Evolutionary conservation across 2,113 vertebrate species (phyloP), one percentile per base, ranked within the genome.

Genomic region (Gorsachius goisagi): DNA sequence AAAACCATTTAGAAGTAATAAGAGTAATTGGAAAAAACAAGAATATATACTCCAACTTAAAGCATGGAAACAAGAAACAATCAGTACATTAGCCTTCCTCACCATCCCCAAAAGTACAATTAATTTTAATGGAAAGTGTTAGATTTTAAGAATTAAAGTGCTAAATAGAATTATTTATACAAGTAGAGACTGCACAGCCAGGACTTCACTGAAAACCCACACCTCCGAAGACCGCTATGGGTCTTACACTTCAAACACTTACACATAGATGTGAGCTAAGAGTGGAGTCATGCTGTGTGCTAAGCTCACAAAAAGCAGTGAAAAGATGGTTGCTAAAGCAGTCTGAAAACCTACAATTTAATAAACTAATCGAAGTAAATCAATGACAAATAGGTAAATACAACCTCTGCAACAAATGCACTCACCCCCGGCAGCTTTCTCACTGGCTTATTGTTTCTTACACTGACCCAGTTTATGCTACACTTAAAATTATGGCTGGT

Each of bases 41-140:
- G 47, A 90, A 75, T 59, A 85, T 50, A 45, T 59, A 26, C 13
- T 60, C 6, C 11, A 37, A 69, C 9, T 68, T 47, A 47, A 55
- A 69, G 23, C 8, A 83, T 6, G 5, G 37, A 91, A 88, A 59
- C n/a, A 88, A 74, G 55, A 73, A 86, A 44, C 4, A 32, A 13
- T 50, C 53, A 45, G 68, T 20, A 33, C 9, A 24, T 62, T 81
- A 69, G 6, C 41, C 20, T 75, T 79, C 20, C 14, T 12, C 3
- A 60, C 37, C 16, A 33, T 56, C 8, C 27, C 32, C 39, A 28
- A 53, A 67, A 60, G 37, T 56, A 60, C 4, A 84, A 76, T 49
- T 5, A 80, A 74, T 87, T 95, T 87, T 80, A 90, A 78, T 74
- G 30, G 22, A 52, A 90, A 88, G 11, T 53, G 33, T 81, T 87